A percentile compares a stretch with the other conserved stretches of the same genome.
Evolutionary conservation across 2,113 vertebrate species (phyloP).

Genomic region (Chloropsis cyanopogon): DNA sequence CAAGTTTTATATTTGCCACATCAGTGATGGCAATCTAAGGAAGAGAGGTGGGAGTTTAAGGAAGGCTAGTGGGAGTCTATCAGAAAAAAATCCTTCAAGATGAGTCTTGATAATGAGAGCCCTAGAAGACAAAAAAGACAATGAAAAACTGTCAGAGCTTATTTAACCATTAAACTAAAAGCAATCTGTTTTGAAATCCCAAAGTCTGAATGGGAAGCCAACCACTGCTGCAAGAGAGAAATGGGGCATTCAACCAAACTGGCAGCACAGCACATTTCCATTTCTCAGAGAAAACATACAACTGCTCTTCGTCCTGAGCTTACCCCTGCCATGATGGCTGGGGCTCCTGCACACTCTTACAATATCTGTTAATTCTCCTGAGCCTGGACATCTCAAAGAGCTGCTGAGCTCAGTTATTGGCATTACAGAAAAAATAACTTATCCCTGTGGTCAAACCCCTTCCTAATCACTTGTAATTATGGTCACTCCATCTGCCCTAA

Average conservation of each 20-base stretch:
- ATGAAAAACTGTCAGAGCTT: background rate
- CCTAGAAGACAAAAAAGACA: background rate
- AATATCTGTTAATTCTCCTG: background rate
- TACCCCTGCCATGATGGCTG: background rate
- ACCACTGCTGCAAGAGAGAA: background rate
- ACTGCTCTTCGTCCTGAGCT: background rate
- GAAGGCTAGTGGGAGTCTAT: conserved; percentile 7
- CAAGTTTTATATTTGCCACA: background rate
- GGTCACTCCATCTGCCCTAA: background rate
- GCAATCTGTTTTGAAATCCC: background rate
- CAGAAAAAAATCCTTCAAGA: background rate
- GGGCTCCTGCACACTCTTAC: background rate
- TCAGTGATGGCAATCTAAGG: background rate
- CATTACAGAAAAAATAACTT: background rate
- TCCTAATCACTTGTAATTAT: background rate
- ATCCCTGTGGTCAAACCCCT: background rate
- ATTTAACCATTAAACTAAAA: conserved; percentile 28
- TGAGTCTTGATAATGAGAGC: background rate
- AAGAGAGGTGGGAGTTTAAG: background rate
- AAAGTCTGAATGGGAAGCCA: background rate
- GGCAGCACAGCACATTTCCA: background rate
- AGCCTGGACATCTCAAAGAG: background rate
- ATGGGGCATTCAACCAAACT: background rate
- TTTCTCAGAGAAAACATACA: fast-evolving
- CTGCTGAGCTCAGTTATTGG: background rate